Base-by-base conservation (phyloP, 2,888 invertebrate genomes). In the Thecophora atra region DNA sequence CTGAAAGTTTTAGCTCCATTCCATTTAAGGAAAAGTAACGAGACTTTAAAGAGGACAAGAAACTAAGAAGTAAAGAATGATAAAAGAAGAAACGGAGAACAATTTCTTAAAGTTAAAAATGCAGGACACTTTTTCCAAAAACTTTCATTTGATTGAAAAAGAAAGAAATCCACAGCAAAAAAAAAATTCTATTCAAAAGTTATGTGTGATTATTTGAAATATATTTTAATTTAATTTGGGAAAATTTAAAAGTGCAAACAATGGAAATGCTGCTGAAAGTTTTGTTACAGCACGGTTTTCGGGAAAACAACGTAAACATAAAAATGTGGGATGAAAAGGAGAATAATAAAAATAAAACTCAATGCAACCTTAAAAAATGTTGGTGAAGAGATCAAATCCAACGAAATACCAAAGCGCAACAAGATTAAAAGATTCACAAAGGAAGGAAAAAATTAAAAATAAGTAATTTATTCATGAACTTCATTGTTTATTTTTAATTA, bases 181-280 rank as follows among this genome's bases (percentile, higher is more conserved):
- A 19, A 58, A 26, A n/a, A 47, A 47, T 24, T 56, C 24, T 1
- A 56, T 56, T 21, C 21, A 56, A 52, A 54, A 54, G 5, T 21
- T 21, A 54, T 21, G 15, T 21, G 15, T 17, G 26, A 3, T 7
- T 58, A 28, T 24, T 2, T 17, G 13, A 1, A 26, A 47, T 24
- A 15, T 24, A 24, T 26, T 28, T 24, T 15, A 64, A 64, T 6
- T 26, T 64, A 0, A 64, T 64, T 24, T 64, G 47, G 44, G 26
- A 44, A 26, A 24, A 47, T 47, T 47, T 64, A 47, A 64, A 64
- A 64, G 64, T 26, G 24, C 47, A 64, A 19, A 64, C 64, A 64
- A 47, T 47, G 26, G 17, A 47, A 37, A 26, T n/a, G 17, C 1
- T n/a, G 26, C 47, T 15, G 21, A 6, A 44, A n/a, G 3, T 30